Evolutionary conservation across 2,888 invertebrate genomes (phyloP), one percentile per base, ranked within the genome.

Genomic region (Phaedon cochleariae): DNA sequence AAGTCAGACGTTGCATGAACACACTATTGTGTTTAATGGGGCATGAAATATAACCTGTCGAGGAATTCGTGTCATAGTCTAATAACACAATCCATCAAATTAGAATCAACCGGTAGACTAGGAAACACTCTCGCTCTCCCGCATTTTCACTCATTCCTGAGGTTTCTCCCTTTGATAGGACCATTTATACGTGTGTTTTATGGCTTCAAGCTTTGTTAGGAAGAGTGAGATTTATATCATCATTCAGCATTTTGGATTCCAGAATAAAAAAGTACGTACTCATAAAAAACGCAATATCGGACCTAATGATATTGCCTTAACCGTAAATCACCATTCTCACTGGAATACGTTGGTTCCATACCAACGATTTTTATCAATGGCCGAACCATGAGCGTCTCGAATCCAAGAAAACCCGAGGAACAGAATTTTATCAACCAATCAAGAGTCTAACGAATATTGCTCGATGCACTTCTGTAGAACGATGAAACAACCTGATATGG

Each of bases 261-360:
- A 41, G 15, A 41, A 41, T 41, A 41, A 41, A 41, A 41, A 41
- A 41, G 41, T 41, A 41, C 41, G 41, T 41, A 41, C 41, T 41
- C 41, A 41, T 41, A 41, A 41, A 41, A 41, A 34, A 41, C 15
- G 15, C 41, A 15, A 41, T 41, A 41, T 41, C 41, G 41, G 15
- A 41, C 41, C 41, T 41, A 41, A 41, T 41, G 41, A 41, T 41
- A 41, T 41, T 41, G 41, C 41, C 15, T 41, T 15, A 41, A n/a
- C 41, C 41, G 41, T 41, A 12, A 41, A 15, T 41, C 41, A 41
- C 41, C 41, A 15, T 41, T 41, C 15, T 15, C 41, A n/a, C 41
- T 41, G 41, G 7, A 12, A 6, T 15, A 41, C 41, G 41, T 41
- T 41, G 41, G 41, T 41, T 41, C 12, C 41, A 41, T 41, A 12